phyloP scores from a whole-genome alignment of 2,888 invertebrate genomes.

The Meliscaeva auricollis region DNA sequence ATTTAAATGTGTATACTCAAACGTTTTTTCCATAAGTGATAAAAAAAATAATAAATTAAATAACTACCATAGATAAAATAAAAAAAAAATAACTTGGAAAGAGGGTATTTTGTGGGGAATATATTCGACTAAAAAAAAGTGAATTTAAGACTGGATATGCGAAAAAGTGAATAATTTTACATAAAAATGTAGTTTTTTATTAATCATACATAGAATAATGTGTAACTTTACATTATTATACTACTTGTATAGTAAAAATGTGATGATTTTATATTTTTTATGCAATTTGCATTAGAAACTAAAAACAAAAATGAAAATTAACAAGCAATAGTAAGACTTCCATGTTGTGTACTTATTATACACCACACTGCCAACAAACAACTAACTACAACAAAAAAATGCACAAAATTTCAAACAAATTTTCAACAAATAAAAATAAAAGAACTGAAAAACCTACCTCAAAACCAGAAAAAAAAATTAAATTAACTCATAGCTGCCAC shows the following conservation, averaged over 20 bases:
- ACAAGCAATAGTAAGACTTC: slow-evolving; percentile 72
- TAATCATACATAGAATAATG: slow-evolving; percentile 29
- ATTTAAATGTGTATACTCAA: slow-evolving; percentile 64
- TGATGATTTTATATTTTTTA: slow-evolving; percentile 61
- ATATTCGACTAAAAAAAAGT: slow-evolving; percentile 69
- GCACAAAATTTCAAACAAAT: slow-evolving; percentile 27
- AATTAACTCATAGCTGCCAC: slow-evolving; percentile 43
- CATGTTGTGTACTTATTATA: slow-evolving; percentile 51
- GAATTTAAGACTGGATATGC: slow-evolving; percentile 73
- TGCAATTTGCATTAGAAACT: slow-evolving; percentile 53
- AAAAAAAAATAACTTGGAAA: slow-evolving; percentile 46
- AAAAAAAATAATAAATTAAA: slow-evolving; percentile 38
- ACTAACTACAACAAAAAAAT: neutral
- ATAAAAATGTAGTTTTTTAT: slow-evolving; percentile 42
- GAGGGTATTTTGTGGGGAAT: slow-evolving; percentile 74
- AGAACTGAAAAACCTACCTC: slow-evolving; percentile 57
- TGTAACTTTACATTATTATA: neutral
- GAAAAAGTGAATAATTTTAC: slow-evolving; percentile 56
- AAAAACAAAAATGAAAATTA: slow-evolving; percentile 21
- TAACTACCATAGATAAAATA: slow-evolving; percentile 54
- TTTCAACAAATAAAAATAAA: slow-evolving; percentile 15
- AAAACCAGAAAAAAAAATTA: slow-evolving; percentile 21
- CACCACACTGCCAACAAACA: slow-evolving; percentile 56
- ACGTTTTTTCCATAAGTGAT: slow-evolving; percentile 64
- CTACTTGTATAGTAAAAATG: slow-evolving; percentile 47